Evolutionary conservation across 2,113 vertebrate species (phyloP).

Genomic region (Ranitomeya imitator): DNA sequence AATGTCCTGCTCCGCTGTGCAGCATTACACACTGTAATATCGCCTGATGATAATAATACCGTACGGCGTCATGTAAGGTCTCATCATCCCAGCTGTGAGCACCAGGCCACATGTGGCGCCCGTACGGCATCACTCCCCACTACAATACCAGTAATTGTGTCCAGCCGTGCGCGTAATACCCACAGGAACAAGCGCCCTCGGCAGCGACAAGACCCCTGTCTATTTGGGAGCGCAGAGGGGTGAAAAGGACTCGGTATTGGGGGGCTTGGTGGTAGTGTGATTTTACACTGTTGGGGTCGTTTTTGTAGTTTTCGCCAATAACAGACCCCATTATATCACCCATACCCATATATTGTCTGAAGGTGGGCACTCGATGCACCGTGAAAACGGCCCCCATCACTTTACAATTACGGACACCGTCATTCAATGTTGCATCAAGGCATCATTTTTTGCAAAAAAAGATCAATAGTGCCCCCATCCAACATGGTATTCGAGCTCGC

Average conservation of each 20-base stretch:
- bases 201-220: background rate
- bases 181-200: background rate
- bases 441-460: no score
- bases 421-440: no score
- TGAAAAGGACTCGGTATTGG: background rate
- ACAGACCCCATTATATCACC: no score
- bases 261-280: no score
- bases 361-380: no score
- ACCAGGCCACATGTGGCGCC: background rate
- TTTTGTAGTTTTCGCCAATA: no score
- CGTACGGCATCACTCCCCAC: background rate
- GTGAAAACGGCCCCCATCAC: no score
- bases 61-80: background rate
- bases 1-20: background rate
- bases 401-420: no score
- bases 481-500: no score
- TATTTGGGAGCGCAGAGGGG: background rate
- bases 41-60: background rate
- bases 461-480: no score
- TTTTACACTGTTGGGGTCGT: no score
- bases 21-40: background rate
- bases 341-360: no score
- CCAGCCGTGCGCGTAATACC: constrained; percentile 13
- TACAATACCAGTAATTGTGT: constrained; percentile 25
- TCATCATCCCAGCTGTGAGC: constrained; percentile 23